phyloP scores from a whole-genome alignment of 2,113 vertebrate genomes.

The Todiramphus chloris region DNA sequence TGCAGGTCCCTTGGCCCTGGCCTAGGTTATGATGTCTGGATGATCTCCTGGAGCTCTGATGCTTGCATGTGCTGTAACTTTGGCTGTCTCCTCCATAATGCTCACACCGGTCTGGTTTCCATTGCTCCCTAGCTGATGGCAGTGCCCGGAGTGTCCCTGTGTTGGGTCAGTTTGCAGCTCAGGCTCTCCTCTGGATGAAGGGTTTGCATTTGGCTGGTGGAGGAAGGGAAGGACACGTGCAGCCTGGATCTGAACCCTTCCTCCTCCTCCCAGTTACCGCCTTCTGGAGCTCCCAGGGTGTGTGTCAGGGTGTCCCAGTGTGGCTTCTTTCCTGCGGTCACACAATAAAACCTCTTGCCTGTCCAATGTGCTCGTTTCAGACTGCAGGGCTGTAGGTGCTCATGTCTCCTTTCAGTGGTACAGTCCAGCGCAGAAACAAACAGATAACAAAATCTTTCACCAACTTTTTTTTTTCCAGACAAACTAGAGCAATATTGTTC shows the following conservation, averaged over 20 bases:
- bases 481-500: not conserved
- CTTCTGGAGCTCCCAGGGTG: not conserved
- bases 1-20: not conserved
- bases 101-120: not conserved
- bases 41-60: not conserved
- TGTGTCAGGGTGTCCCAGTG: rapidly evolving
- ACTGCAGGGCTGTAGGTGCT: not conserved
- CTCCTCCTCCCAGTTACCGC: not conserved
- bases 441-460: not conserved
- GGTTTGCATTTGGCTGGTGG: not conserved
- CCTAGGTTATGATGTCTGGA: not conserved
- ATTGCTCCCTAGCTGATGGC: not conserved
- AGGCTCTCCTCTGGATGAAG: not conserved
- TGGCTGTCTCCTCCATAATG: not conserved
- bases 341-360: not conserved
- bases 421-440: not conserved
- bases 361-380: not conserved
- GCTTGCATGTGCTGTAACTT: not conserved
- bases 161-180: rapidly evolving
- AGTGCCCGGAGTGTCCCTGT: not conserved
- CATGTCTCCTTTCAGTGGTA: not conserved
- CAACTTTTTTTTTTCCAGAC: not conserved
- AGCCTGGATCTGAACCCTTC: not conserved
- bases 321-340: not conserved
- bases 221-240: not conserved